A percentile compares a stretch with the other conserved stretches of the same genome.
Conservation (phyloP, 2,797 vertebrate genomes). For the Sparidentex hasta region DNA sequence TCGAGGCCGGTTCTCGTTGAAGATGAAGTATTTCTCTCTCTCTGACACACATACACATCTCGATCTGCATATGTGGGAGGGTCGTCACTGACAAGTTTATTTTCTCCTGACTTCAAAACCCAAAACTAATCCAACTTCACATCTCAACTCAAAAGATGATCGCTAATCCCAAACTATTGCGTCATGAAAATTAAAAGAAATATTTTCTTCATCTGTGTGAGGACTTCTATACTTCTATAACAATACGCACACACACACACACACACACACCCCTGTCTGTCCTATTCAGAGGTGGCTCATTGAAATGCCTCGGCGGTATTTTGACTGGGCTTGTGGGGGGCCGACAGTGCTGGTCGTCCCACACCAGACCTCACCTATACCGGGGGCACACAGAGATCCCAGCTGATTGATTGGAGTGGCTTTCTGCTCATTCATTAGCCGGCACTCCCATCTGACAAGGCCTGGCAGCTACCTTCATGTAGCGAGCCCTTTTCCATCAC, state of each 20-base stretch:
- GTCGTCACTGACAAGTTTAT: not conserved
- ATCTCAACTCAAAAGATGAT: not conserved
- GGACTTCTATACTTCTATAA: not conserved
- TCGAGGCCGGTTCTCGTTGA: not conserved
- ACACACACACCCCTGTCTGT: not conserved
- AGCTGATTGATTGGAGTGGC: constrained; percentile 86
- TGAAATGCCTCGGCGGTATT: constrained; percentile 83
- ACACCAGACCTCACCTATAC: constrained; percentile 88
- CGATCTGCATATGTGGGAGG: constrained; percentile 16
- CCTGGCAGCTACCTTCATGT: constrained; percentile 89
- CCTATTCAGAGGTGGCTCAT: constrained; percentile 79
- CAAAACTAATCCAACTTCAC: not conserved
- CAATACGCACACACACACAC: not conserved
- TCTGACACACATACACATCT: constrained; percentile 6
- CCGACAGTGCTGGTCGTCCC: constrained; percentile 87
- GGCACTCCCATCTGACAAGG: constrained; percentile 85
- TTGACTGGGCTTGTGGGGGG: constrained; percentile 76
- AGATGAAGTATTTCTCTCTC: constrained; percentile 2
- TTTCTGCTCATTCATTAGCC: constrained; percentile 89
- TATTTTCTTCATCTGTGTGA: not conserved
- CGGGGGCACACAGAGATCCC: constrained; percentile 85
- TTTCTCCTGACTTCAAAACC: not conserved
- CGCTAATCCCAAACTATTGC: not conserved
- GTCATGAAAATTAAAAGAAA: not conserved
- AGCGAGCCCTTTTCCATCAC: constrained; percentile 81